Base-by-base conservation (phyloP, 1,140 invertebrate genomes). In the Philotrypesis tridentata region DNA sequence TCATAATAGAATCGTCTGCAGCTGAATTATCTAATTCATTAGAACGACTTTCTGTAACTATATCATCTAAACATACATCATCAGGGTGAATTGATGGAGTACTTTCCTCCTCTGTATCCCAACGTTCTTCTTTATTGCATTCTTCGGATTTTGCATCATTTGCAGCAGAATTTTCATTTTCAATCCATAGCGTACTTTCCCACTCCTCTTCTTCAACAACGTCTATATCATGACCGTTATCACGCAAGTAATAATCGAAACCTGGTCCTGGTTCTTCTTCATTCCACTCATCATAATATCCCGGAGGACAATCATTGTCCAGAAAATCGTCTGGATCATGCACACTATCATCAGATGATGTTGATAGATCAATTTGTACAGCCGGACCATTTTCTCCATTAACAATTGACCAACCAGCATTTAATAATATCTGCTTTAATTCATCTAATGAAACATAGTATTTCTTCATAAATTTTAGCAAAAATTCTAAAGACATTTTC, bases 401-500 rank as follows among this genome's bases (percentile, higher is more conserved):
- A 29, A 76, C 40, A 12, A 91, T 31, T 1, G 25, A 21, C 85
- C 86, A 89, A 25, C 83, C 83, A 12, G 75, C 83, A 25, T 87
- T 85, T 70, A 85, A 75, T 70, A 91, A 83, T 78, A 91, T 85
- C 17, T 85, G 82, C 65, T 65, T 83, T 11, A 92, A 83, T 60
- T 87, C 83, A 7, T 86, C 70, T 17, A 85, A 25, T 11, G 91
- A 84, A 63, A 90, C 86, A 48, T 84, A 82, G 72, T 87, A 87
- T n/a, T 87, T 85, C 27, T 85, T 79, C 55, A 89, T 86, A 73
- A 87, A 84, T 21, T 85, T 79, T 14, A 91, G 75, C 55, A 93
- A 55, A 55, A 84, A 81, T 8, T 84, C 43, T 21, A 94, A 79
- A 8, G 93, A 90, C 81, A 94, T 88, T 87, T 93, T n/a, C n/a